phyloP scores from a whole-genome alignment of 2,113 vertebrate species.

The Datnioides undecimradiatus region DNA sequence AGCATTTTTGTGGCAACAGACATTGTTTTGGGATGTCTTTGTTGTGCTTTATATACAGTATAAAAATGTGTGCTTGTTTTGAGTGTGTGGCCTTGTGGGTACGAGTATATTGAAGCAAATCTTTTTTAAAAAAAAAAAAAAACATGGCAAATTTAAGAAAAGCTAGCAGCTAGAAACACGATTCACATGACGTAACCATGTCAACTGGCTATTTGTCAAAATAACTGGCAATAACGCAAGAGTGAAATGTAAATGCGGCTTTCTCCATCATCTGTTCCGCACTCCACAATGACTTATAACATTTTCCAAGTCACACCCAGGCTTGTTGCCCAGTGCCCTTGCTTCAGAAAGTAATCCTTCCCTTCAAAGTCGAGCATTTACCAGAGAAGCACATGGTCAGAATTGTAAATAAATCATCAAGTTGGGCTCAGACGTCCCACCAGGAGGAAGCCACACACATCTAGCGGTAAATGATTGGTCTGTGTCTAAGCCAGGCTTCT shows the following conservation, averaged over 20 bases:
- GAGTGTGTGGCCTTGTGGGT: not conserved
- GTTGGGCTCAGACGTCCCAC: constrained; percentile 39
- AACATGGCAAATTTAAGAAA: not conserved
- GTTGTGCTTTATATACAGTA: constrained; percentile 11
- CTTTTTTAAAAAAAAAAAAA: not conserved
- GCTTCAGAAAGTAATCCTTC: constrained; percentile 54
- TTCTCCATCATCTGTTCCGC: constrained; percentile 24
- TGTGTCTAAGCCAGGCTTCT: constrained; percentile 52
- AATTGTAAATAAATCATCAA: constrained; percentile 75
- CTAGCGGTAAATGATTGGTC: constrained; percentile 54
- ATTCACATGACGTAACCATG: not conserved
- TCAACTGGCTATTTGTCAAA: constrained; percentile 16
- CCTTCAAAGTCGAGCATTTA: constrained; percentile 62
- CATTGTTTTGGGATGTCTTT: constrained; percentile 35
- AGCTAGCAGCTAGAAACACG: not conserved
- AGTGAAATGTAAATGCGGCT: not conserved
- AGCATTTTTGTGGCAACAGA: constrained; percentile 33
- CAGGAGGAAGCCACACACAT: constrained; percentile 53
- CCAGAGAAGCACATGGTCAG: constrained; percentile 58
- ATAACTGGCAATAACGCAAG: constrained; percentile 5
- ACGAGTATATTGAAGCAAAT: not conserved
- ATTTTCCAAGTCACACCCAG: constrained; percentile 60
- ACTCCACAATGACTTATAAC: constrained; percentile 24
- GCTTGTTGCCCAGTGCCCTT: constrained; percentile 50
- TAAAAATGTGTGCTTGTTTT: constrained; percentile 5